Evolutionary conservation across 2,113 vertebrate genomes (phyloP), one percentile per base, ranked within the genome.

Genomic region (Calyptomena viridis): DNA sequence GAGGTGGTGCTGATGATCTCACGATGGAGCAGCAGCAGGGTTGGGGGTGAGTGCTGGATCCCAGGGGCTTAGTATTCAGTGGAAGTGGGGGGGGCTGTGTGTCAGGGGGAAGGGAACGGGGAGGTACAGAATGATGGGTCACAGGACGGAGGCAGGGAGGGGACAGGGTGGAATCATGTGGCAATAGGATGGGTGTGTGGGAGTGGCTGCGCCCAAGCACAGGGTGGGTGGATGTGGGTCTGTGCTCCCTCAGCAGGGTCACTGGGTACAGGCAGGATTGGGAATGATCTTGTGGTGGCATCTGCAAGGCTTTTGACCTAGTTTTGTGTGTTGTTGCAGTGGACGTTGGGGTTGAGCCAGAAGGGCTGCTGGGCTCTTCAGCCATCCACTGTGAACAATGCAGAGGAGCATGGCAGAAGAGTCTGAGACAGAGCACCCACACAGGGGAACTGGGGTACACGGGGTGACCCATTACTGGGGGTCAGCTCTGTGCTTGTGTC

Each of bases 91-190:
- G 33, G 30, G 22, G 10, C 33, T 47, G 60, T 5, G 37, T 39
- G 40, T n/a, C 37, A 0, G 1, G 60, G 60, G 24, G 28, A 13
- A 28, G 35, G 42, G 9, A 22, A 11, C 35, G 25, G 31, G 37
- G 47, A 35, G 18, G 11, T 24, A 7, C 67, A 39, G 52, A 37
- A 46, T n/a, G 40, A 33, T 9, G 9, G 35, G 25, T 27, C 1
- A 0, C 0, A 2, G 58, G 16, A 8, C 0, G 44, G 71, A 47
- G 39, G 8, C 0, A 0, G 22, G 40, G 27, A 31, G 21, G 37
- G 8, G 16, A 44, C 8, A 3, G n/a, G 11, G 23, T 39, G 44
- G 74, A 18, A 37, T 28, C 18, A 9, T 6, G 46, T 7, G 63
- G 56, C 6, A 25, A 11, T 4, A 55, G 49, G 27, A 23, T 27